These are phyloP conservation scores for Phaonia tiefii DNA, from an alignment of 2,888 invertebrate species.

Conservation along the genomic window DNA sequence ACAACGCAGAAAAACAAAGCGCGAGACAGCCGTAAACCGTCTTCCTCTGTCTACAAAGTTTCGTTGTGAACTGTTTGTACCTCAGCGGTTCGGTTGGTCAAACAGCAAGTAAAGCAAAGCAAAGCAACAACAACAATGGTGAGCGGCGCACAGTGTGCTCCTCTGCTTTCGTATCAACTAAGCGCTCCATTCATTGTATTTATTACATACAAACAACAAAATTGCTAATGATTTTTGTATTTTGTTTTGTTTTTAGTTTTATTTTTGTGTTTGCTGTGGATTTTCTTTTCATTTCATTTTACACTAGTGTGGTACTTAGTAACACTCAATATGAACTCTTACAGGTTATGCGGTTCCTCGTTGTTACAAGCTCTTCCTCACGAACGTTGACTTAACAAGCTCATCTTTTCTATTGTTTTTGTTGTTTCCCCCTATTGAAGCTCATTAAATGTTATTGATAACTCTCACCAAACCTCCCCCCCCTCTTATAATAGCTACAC, in stretches of 20 bases:
- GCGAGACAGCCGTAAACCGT: slow-evolving; percentile 42
- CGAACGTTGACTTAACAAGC: slow-evolving; percentile 4
- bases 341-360: slow-evolving; percentile 32
- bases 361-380: slow-evolving; percentile 2
- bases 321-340: slow-evolving; percentile 33
- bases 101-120: slow-evolving; percentile 40
- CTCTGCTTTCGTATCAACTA: not conserved
- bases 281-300: not conserved
- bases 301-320: not conserved
- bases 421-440: not conserved
- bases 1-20: slow-evolving; percentile 10
- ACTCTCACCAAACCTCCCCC: not conserved
- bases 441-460: slow-evolving; percentile 19
- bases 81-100: slow-evolving; percentile 61
- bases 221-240: slow-evolving; percentile 6
- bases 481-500: not conserved
- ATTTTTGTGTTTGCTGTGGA: not conserved
- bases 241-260: slow-evolving; percentile 10
- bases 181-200: too few species aligned
- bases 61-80: slow-evolving; percentile 64
- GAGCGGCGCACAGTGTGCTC: slow-evolving; percentile 11
- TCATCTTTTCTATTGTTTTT: slow-evolving; percentile 12
- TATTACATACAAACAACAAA: slow-evolving; percentile 3
- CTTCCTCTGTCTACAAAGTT: slow-evolving; percentile 57
- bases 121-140: slow-evolving; percentile 33